These are phyloP conservation scores for Salminus brasiliensis DNA, from an alignment of 2,113 vertebrate genomes.

Conservation along the genomic window DNA sequence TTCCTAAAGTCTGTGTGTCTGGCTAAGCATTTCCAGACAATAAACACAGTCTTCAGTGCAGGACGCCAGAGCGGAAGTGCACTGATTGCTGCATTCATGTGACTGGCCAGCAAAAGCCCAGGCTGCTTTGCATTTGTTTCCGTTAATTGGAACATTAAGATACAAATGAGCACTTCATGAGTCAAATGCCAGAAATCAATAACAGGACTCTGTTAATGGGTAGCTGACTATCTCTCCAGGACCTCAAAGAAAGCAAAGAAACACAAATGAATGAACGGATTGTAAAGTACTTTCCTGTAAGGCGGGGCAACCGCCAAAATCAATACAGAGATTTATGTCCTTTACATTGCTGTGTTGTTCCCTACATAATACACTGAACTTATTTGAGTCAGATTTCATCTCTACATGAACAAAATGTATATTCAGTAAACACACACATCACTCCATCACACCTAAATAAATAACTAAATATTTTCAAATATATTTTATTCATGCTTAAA, in stretches of 20 bases:
- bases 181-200: slow-evolving; percentile 53
- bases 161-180: slow-evolving; percentile 46
- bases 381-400: too few relatives aligned
- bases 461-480: too few relatives aligned
- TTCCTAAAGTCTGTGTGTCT: neutral
- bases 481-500: too few relatives aligned
- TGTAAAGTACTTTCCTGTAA: neutral
- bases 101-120: slow-evolving; percentile 26
- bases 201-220: slow-evolving; percentile 41
- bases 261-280: slow-evolving; percentile 20
- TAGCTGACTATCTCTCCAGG: slow-evolving; percentile 21
- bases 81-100: slow-evolving; percentile 24
- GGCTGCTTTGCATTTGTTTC: slow-evolving; percentile 39
- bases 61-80: slow-evolving; percentile 18
- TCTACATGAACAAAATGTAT: too few relatives aligned
- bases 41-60: neutral
- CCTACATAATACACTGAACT: neutral
- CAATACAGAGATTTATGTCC: neutral
- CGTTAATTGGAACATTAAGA: slow-evolving; percentile 54
- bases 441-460: too few relatives aligned
- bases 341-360: neutral
- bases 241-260: slow-evolving; percentile 24
- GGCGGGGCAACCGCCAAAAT: neutral
- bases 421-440: too few relatives aligned
- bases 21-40: neutral